phyloP scores from a whole-genome alignment of 2,888 invertebrate species.

The Agrochola lota region DNA sequence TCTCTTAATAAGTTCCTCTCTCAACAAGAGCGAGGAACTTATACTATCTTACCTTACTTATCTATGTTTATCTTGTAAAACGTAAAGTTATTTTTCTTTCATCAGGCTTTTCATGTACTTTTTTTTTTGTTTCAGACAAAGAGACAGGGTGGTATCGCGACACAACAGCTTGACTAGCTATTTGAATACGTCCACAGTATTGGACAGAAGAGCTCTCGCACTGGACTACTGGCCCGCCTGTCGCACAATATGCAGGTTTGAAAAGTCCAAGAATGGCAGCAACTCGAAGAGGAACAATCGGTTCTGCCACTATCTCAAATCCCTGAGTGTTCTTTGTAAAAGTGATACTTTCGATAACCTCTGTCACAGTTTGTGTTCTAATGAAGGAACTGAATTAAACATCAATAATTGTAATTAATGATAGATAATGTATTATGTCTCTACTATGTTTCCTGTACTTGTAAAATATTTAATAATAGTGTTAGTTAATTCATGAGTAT shows the following conservation, averaged over 20 bases:
- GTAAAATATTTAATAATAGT: slow-evolving; percentile 50
- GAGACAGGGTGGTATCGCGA: slow-evolving; percentile 80
- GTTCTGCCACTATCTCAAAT: slow-evolving; percentile 94
- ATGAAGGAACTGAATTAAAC: slow-evolving; percentile 60
- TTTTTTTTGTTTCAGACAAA: slow-evolving; percentile 85
- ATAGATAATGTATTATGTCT: slow-evolving; percentile 54
- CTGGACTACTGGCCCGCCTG: slow-evolving; percentile 93
- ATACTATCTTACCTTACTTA: no score
- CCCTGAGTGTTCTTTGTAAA: slow-evolving; percentile 88
- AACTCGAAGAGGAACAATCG: slow-evolving; percentile 93
- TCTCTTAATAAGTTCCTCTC: no score
- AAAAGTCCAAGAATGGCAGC: slow-evolving; percentile 90
- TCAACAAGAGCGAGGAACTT: slow-evolving; percentile 3
- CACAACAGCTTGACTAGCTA: slow-evolving; percentile 86
- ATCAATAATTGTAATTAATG: slow-evolving; percentile 58
- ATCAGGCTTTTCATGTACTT: slow-evolving; percentile 43
- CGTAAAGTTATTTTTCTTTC: not conserved
- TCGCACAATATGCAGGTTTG: slow-evolving; percentile 93
- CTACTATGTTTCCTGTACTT: slow-evolving; percentile 40
- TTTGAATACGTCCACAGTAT: slow-evolving; percentile 83
- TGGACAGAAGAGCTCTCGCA: slow-evolving; percentile 90
- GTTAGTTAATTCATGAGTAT: slow-evolving; percentile 26
- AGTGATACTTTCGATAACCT: slow-evolving; percentile 88
- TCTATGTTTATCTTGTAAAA: slow-evolving; percentile 3
- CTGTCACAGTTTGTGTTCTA: slow-evolving; percentile 80